These are phyloP conservation scores for Halichoerus grypus DNA, from an alignment of 2,113 vertebrate genomes.

Conservation along the genomic window DNA sequence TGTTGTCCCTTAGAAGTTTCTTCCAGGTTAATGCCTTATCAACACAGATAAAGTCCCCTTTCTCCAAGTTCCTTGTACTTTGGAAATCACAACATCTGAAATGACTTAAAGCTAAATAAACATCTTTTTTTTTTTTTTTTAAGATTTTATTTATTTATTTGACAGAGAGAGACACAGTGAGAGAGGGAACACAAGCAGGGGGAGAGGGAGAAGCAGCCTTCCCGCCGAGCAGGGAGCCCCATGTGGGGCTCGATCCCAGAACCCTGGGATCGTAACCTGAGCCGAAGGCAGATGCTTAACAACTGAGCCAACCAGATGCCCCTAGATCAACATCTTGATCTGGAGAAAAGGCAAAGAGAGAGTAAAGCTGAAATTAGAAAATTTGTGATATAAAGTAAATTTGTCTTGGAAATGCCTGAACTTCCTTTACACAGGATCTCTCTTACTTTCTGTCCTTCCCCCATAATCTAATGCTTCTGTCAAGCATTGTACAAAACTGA, in stretches of 20 bases:
- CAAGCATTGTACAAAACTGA: fast-evolving
- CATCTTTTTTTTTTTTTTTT: background rate
- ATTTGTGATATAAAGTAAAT: background rate
- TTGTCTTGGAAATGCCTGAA: background rate
- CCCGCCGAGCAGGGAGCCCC: too few relatives aligned
- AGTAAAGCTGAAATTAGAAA: background rate
- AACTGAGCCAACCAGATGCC: too few relatives aligned
- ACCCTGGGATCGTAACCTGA: too few relatives aligned
- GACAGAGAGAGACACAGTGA: too few relatives aligned
- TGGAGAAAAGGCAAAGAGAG: background rate
- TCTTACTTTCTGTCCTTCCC: background rate
- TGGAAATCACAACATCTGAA: background rate
- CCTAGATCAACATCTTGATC: background rate
- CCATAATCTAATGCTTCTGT: fast-evolving
- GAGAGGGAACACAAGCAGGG: too few relatives aligned
- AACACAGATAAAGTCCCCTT: background rate
- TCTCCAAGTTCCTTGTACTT: background rate
- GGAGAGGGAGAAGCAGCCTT: too few relatives aligned
- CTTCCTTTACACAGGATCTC: background rate
- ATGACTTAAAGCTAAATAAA: background rate
- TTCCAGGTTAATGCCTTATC: background rate
- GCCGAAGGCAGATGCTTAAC: too few relatives aligned
- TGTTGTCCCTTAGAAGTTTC: background rate
- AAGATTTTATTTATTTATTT: too few relatives aligned
- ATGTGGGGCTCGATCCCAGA: too few relatives aligned